Conservation (phyloP, 2,888 invertebrate genomes). For the Flexamia atlantica region DNA sequence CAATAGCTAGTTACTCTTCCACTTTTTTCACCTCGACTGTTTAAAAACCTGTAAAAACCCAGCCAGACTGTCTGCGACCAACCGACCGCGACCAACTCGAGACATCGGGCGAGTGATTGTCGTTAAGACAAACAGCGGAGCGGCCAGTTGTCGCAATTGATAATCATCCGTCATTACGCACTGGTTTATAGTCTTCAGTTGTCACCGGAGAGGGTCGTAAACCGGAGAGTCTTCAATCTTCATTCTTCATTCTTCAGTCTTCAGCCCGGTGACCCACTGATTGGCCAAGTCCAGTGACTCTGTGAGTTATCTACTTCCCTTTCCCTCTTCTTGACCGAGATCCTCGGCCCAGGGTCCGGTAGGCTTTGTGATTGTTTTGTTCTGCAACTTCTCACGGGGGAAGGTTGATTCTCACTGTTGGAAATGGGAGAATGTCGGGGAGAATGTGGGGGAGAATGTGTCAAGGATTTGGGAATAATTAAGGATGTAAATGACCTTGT, state of each 20-base stretch:
- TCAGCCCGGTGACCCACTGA: slow-evolving; percentile 30
- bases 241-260: too few species aligned
- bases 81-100: background rate
- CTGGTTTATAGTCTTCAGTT: slow-evolving; percentile 6
- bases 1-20: too few species aligned
- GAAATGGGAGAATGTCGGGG: background rate
- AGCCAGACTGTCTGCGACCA: background rate
- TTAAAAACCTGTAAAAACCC: too few species aligned
- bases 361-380: slow-evolving; percentile 13
- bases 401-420: slow-evolving; percentile 49
- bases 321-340: slow-evolving; percentile 43
- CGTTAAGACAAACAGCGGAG: background rate
- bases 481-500: too few species aligned
- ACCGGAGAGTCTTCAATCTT: too few species aligned
- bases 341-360: slow-evolving; percentile 5
- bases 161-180: slow-evolving; percentile 37
- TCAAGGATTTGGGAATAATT: slow-evolving; percentile 5
- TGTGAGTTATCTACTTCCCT: background rate
- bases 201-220: slow-evolving; percentile 42
- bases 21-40: too few species aligned
- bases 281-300: slow-evolving; percentile 21
- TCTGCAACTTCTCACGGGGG: slow-evolving; percentile 21
- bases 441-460: background rate
- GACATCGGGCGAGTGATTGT: background rate
- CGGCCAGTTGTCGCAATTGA: slow-evolving; percentile 1